Conservation (phyloP, 2,888 invertebrate genomes). For the Eristalis arbustorum region DNA sequence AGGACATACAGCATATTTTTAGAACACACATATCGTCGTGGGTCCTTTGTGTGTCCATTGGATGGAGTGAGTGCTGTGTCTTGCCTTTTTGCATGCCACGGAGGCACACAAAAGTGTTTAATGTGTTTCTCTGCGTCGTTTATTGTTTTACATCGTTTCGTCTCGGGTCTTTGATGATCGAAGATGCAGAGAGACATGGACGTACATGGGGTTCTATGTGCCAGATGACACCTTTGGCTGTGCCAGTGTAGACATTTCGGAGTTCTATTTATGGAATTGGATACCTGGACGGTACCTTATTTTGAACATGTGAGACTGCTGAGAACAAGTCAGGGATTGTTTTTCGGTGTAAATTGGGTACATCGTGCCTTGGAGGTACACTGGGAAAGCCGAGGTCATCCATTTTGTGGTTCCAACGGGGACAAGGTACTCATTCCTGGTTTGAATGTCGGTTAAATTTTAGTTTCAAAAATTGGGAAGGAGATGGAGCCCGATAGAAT, state of each 20-base stretch:
- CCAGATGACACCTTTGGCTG: conserved; percentile 37
- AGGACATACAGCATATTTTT: conserved; percentile 52
- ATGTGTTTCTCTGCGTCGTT: not conserved
- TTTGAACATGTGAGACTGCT: not conserved
- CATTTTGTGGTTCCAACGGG: no score
- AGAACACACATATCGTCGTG: conserved; percentile 39
- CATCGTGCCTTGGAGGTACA: no score
- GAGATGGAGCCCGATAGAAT: no score
- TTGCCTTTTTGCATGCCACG: conserved; percentile 50
- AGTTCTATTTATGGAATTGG: conserved; percentile 44
- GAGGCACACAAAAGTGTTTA: conserved; percentile 29
- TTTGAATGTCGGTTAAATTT: no score
- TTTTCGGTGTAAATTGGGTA: no score
- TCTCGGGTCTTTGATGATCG: conserved; percentile 13
- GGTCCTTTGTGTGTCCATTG: conserved; percentile 34
- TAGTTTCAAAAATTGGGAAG: no score
- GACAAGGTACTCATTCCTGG: no score
- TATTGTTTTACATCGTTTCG: conserved; percentile 31
- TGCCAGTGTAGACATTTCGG: conserved; percentile 41
- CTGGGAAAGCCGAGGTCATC: no score
- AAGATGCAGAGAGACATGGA: not conserved
- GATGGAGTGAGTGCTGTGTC: conserved; percentile 5
- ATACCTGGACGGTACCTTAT: conserved; percentile 29
- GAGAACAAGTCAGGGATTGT: not conserved
- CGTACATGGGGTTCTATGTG: not conserved